Base-by-base conservation (phyloP, 2,797 vertebrate species). In the Sebastes hubbsi region DNA sequence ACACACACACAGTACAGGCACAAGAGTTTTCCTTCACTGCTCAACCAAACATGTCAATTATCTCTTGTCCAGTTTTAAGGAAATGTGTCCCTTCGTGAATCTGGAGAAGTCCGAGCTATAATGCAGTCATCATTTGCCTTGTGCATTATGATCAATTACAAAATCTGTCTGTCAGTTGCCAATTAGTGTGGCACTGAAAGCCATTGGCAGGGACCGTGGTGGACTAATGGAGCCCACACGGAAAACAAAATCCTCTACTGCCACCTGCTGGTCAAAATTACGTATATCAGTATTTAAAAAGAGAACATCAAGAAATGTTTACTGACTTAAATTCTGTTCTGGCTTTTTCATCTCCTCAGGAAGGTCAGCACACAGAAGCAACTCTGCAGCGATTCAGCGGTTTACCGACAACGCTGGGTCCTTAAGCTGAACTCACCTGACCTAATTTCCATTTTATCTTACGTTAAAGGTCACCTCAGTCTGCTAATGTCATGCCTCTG, bases 211-310 rank as follows among this genome's bases (percentile, higher is more conserved):
- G 55, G 27, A 75, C 58, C 49, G 70, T 67, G 70, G 66, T 67
- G 75, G 14, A 36, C 70, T 10, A 5, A 70, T 59, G 42, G 22
- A 6, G 16, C 61, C 13, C 42, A 56, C 24, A 65, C 12, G 1
- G 29, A 82, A 87, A 87, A 30, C 25, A 18, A 94, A 85, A 93
- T 89, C 86, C 81, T 94, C 68, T 95, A 95, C 92, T 95, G 95
- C 95, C 96, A 95, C 89, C 96, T 95, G 75, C 90, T 95, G 96
- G 94, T 79, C 62, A 68, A 5, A 54, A 1, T 11, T 27, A 60
- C 3, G 66, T 38, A 58, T 22, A 71, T 63, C 62, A 54, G 16
- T 8, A 25, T 59, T 78, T 81, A 10, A 71, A 68, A 46, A 76
- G 16, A 5, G 2, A 72, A 75, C 13, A 66, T 60, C 2, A 59